A percentile compares a stretch with the other conserved stretches of the same genome.
Conservation (phyloP, 2,888 invertebrate genomes). For the Aelia acuminata region DNA sequence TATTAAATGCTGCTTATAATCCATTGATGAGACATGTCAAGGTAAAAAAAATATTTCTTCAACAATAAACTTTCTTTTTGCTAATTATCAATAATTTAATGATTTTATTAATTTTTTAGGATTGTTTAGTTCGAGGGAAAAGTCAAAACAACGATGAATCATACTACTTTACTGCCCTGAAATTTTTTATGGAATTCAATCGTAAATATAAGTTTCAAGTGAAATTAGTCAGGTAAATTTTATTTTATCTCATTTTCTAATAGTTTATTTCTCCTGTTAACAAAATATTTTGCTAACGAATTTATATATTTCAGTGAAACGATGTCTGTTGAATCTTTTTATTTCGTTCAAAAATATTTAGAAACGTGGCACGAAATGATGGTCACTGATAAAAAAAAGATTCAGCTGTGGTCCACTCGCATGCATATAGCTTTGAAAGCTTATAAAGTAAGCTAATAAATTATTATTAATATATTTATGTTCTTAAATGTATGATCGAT, state of each 20-base stretch:
- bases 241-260: neutral
- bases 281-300: neutral
- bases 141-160: conserved; percentile 90
- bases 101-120: conserved; percentile 67
- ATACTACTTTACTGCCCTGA: conserved; percentile 93
- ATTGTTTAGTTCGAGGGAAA: conserved; percentile 71
- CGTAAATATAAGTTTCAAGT: conserved; percentile 88
- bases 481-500: too few relatives aligned
- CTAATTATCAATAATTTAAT: conserved; percentile 37
- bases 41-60: conserved; percentile 70
- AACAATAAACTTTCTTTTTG: neutral
- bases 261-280: neutral
- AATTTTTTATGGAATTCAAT: conserved; percentile 98
- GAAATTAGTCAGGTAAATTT: conserved; percentile 85
- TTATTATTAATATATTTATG: neutral
- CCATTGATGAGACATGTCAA: conserved; percentile 90
- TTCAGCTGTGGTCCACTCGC: conserved; percentile 84
- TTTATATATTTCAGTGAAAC: conserved; percentile 82
- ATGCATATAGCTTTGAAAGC: conserved; percentile 86
- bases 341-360: conserved; percentile 94
- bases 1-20: conserved; percentile 93
- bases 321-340: conserved; percentile 90
- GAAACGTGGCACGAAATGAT: conserved; percentile 89
- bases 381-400: conserved; percentile 87
- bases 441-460: conserved; percentile 72